Conservation (phyloP, 2,113 vertebrate species). For the Carassius gibelio region DNA sequence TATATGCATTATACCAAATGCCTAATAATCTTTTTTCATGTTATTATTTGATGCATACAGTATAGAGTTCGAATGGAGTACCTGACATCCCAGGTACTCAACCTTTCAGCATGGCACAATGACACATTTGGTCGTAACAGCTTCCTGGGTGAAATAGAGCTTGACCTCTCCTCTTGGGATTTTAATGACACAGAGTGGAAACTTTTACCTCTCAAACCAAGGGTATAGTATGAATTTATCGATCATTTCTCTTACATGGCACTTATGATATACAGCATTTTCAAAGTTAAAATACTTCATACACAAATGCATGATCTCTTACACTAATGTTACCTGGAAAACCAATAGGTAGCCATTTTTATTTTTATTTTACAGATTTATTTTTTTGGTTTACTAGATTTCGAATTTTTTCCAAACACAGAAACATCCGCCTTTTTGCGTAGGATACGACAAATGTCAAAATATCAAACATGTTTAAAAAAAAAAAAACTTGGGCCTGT, state of each 20-base stretch:
- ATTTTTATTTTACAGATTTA: no score
- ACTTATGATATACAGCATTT: neutral
- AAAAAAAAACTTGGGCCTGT: neutral
- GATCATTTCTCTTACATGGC: neutral
- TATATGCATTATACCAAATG: constrained; percentile 29
- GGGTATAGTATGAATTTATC: constrained; percentile 69
- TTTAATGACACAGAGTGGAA: constrained; percentile 86
- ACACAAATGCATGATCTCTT: neutral
- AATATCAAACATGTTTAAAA: neutral
- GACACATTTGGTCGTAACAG: constrained; percentile 94
- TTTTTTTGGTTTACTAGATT: neutral
- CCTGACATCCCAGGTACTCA: constrained; percentile 84
- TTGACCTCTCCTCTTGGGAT: constrained; percentile 90
- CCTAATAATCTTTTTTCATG: constrained; percentile 21
- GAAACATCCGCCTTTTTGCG: neutral
- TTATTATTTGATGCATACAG: constrained; percentile 66
- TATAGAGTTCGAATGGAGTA: constrained; percentile 86
- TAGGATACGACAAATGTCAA: neutral
- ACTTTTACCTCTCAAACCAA: constrained; percentile 85
- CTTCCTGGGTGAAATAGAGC: constrained; percentile 92
- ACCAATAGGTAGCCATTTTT: neutral
- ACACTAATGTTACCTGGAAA: neutral
- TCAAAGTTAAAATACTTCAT: neutral
- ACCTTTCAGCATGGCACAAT: constrained; percentile 95
- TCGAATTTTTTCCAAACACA: neutral